Evolutionary conservation across 2,888 invertebrate genomes (phyloP).

Genomic region (Neoscelio sp.): DNA sequence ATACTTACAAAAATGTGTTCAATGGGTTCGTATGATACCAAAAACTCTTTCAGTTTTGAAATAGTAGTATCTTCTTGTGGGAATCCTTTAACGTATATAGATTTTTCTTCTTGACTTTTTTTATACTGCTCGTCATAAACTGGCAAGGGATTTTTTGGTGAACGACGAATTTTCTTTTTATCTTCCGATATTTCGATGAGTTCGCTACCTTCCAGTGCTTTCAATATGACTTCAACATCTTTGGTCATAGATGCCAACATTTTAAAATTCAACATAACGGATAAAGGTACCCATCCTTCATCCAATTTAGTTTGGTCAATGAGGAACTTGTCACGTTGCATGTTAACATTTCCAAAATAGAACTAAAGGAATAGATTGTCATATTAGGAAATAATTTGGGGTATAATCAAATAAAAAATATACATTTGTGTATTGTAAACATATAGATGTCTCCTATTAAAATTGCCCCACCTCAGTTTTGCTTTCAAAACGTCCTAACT

Average conservation of each 20-base stretch:
- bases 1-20: conserved; percentile 82
- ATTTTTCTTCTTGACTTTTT: conserved; percentile 89
- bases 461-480: too few relatives aligned
- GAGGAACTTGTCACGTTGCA: conserved; percentile 97
- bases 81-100: conserved; percentile 95
- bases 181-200: conserved; percentile 87
- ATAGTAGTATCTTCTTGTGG: conserved; percentile 87
- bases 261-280: conserved; percentile 94
- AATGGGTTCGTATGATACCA: conserved; percentile 86
- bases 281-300: conserved; percentile 96
- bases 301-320: conserved; percentile 92
- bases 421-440: too few relatives aligned
- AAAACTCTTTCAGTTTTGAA: conserved; percentile 89
- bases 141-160: conserved; percentile 90
- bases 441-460: too few relatives aligned
- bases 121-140: conserved; percentile 93
- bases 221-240: conserved; percentile 88
- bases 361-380: conserved; percentile 83
- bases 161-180: conserved; percentile 89
- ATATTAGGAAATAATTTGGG: conserved; percentile 5
- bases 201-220: conserved; percentile 90
- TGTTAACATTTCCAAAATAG: conserved; percentile 95
- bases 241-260: conserved; percentile 89
- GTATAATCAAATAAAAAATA: too few relatives aligned
- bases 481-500: too few relatives aligned